Base-by-base conservation (phyloP, 2,888 invertebrate species). In the Torymus texanus region DNA sequence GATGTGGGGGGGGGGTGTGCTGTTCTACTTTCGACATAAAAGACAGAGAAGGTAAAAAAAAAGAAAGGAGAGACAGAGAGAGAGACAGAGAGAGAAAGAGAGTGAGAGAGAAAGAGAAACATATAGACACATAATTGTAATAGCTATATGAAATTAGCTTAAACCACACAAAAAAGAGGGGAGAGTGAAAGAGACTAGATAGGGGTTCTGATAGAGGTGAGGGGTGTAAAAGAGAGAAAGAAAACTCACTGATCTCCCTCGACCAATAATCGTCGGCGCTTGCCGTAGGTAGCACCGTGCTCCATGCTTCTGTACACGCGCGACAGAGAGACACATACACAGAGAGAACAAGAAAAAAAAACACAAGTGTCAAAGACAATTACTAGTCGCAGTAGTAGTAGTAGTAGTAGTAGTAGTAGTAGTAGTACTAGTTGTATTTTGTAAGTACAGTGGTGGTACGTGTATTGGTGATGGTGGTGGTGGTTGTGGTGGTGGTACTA, bases 261-360 rank as follows among this genome's bases (percentile, higher is more conserved):
- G 87, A 86, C 88, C 88, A 89, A 88, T 89, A 88, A 87, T 89
- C 89, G 84, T 86, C 89, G 86, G 87, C 88, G 85, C 89, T 88
- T 83, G 88, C 89, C 83, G 90, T 89, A 84, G 89, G 90, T 85
- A 90, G 88, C 85, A 90, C 86, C 86, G 89, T 88, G 86, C 90
- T 90, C 90, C 90, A 90, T 86, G 89, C 87, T 87, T 90, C 90
- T 85, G 84, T 89, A 88, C 41, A 41, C 84, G 86, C 85, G 86
- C 87, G 84, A 86, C 86, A 86, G 41, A 41, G 29, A 29, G 67
- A 73, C 72, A 72, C 63, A 78, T 71, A 80, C 68, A 81, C n/a
- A 67, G 61, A 68, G 51, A 62, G 8, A 41, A 41, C 41, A 51
- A 73, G 14, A 62, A 63, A 77, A 63, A 72, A n/a, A 50, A 1